Percentiles rank a stretch among this genome's conserved stretches.
These are phyloP conservation scores for Mareca penelope DNA, from an alignment of 2,797 vertebrate genomes.

Conservation along the genomic window DNA sequence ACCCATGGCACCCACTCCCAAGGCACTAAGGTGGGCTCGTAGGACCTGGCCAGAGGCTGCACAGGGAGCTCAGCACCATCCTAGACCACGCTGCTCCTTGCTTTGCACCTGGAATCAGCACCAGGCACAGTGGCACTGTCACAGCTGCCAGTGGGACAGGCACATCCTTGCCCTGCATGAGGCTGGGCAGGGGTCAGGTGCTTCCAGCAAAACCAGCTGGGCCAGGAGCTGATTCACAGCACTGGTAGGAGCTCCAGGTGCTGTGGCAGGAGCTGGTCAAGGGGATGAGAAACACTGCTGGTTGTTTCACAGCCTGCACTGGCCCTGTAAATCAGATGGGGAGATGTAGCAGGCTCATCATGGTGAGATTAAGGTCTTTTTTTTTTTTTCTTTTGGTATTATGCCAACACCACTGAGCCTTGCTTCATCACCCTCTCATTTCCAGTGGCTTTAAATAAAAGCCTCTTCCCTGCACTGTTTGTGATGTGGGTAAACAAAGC, in stretches of 20 bases:
- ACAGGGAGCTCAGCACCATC: not conserved
- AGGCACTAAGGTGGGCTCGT: not conserved
- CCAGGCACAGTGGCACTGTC: not conserved
- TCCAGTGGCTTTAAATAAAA: conserved; percentile 2
- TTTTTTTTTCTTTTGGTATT: not conserved
- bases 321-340: not conserved
- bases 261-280: not conserved
- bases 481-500: not conserved
- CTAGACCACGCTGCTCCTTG: not conserved
- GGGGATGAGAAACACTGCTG: not conserved
- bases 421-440: not conserved
- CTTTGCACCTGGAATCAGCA: not conserved
- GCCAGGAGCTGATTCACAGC: not conserved
- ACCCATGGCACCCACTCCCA: not conserved
- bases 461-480: not conserved
- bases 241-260: not conserved
- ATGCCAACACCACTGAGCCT: not conserved
- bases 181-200: not conserved
- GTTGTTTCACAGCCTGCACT: not conserved
- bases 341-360: not conserved
- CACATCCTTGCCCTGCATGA: accelerated
- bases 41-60: not conserved
- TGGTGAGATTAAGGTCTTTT: not conserved
- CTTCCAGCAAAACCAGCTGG: not conserved
- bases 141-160: not conserved